Base-by-base conservation (phyloP, 2,797 vertebrate genomes). In the Ambastaia sidthimunki region DNA sequence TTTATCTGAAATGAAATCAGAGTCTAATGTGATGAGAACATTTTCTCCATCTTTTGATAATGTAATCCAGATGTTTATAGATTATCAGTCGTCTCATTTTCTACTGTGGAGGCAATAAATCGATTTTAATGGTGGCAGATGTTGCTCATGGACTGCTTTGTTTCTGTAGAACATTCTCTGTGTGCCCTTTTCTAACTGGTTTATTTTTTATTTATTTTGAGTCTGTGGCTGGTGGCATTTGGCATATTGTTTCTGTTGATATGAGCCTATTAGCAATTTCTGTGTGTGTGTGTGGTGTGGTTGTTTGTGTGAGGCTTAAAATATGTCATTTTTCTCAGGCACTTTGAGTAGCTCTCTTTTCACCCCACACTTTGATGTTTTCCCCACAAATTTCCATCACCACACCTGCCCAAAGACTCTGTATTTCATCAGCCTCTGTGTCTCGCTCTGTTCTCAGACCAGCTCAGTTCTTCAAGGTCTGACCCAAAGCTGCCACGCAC, bases 371-470 rank as follows among this genome's bases (percentile, higher is more conserved):
- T 83, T 83, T 80, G 72, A 83, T 76, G 76, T 83, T 25, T 65
- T 71, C 81, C 7, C 12, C 47, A 78, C 76, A 74, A 57, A 54
- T 9, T 2, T 16, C 21, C 34, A 72, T 50, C 23, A 19, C n/a
- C 9, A 2, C 41, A 65, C 77, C 21, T 57, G 48, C 7, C 18
- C 3, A 7, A n/a, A 65, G 60, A 18, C 60, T 71, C 76, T 60
- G 44, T 71, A 78, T 76, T 76, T 83, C 73, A 79, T 80, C 62
- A 71, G 73, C 59, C 31, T 76, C 78, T 44, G 68, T 57, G 59
- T 70, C 52, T 74, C 41, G 0, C 44, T 81, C 54, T 47, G 9
- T 73, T 82, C 68, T 47, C 34, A 41, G 68, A 65, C 69, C 65
- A 79, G 65, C 6, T 50, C 12, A 23, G 68, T 37, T 71, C 25